These are phyloP conservation scores for Olivierus martensii DNA, from an alignment of 1,140 invertebrate species.

Conservation along the genomic window DNA sequence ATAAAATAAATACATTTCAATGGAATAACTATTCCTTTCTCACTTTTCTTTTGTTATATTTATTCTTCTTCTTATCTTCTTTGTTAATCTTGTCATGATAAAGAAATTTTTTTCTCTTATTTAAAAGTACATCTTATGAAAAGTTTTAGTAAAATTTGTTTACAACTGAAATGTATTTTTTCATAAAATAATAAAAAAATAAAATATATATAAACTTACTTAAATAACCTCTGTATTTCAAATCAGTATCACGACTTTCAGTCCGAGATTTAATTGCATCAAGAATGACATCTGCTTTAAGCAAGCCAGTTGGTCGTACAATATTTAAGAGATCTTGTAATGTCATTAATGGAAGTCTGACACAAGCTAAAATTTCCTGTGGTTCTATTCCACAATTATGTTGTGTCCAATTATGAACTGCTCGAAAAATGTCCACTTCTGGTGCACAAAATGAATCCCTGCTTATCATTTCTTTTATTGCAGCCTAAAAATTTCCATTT, in stretches of 20 bases:
- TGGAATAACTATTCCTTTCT: too few species aligned
- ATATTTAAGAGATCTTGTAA: constrained; percentile 71
- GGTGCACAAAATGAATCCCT: constrained; percentile 90
- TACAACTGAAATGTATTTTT: too few species aligned
- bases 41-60: too few species aligned
- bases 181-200: too few species aligned
- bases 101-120: too few species aligned
- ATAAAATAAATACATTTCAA: too few species aligned
- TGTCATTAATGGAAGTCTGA: constrained; percentile 76
- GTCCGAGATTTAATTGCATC: constrained; percentile 82
- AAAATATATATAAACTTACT: constrained; percentile 21
- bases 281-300: constrained; percentile 76
- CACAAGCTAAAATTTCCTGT: constrained; percentile 30
- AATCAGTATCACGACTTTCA: constrained; percentile 53
- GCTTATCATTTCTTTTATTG: neutral
- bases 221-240: constrained; percentile 53
- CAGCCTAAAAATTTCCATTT: too few species aligned
- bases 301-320: constrained; percentile 68
- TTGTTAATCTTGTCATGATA: too few species aligned
- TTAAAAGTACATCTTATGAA: too few species aligned
- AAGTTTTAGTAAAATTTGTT: too few species aligned
- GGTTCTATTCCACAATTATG: constrained; percentile 50
- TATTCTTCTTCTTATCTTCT: too few species aligned
- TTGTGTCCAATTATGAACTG: constrained; percentile 71
- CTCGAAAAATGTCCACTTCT: constrained; percentile 88